Evolutionary conservation across 2,888 invertebrate species (phyloP), one percentile per base, ranked within the genome.

Genomic region (Philereme transversata): DNA sequence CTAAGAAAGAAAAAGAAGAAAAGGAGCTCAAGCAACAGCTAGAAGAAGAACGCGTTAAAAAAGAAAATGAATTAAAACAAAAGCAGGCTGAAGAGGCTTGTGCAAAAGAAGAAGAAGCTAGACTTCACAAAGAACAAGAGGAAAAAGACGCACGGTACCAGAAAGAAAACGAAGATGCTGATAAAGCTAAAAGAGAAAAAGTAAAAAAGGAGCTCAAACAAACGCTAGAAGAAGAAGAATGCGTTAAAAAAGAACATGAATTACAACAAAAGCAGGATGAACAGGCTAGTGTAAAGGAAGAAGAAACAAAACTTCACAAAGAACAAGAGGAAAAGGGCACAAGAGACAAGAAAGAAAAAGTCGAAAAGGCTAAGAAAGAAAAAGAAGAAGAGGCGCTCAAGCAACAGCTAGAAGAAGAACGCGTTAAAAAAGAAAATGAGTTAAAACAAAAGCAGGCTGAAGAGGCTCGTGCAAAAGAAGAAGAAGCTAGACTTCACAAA

Each of bases 191-290:
- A 22, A 22, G 7, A 36, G 7, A 4, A 6, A 36, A 36, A 7
- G 36, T 3, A 36, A 4, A 36, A 6, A 36, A 1, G 0, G 36
- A 6, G 0, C 1, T 36, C 4, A 36, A 8, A 4, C 4, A 44
- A 7, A 36, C 11, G 0, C 44, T 5, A 5, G 5, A 44, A 5
- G 44, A 44, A 7, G 22, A 11, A 5, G 10, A 5, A 5, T 5
- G 44, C 3, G 5, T 11, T 1, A 10, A 11, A 5, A 51, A 54
- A 46, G 51, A 60, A 33, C 41, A 38, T 45, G 11, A 52, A 4
- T 4, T n/a, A 10, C 53, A 57, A 35, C 57, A 69, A 68, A 60
- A 61, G 50, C 35, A 57, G 51, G 55, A 59, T 9, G 40, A 40
- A 6, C 2, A 5, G 8, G 6, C 5, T 40, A 1, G 22, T 3